Percentiles rank a stretch among this genome's conserved stretches.
These are phyloP conservation scores for Mythimna impura DNA, from an alignment of 2,888 invertebrate species.

Conservation along the genomic window DNA sequence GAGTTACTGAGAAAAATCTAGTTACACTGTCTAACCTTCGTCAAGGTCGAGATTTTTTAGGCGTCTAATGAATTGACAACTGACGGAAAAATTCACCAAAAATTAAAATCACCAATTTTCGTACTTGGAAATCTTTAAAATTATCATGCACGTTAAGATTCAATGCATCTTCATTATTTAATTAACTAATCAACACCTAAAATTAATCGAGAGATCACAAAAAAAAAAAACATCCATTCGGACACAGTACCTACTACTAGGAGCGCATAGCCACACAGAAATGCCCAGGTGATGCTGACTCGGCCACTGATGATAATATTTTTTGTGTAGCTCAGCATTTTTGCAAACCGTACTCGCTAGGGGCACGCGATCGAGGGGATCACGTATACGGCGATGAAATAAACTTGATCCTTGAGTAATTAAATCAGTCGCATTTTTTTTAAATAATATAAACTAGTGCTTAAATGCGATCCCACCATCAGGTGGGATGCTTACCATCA, in stretches of 20 bases:
- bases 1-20: constrained; percentile 14
- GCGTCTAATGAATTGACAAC: not conserved
- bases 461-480: no score
- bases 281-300: constrained; percentile 57
- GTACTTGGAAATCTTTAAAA: not conserved
- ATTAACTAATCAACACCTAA: not conserved
- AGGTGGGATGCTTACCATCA: no score
- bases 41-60: constrained; percentile 20
- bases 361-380: constrained; percentile 70
- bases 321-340: constrained; percentile 72
- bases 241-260: constrained; percentile 43
- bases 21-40: constrained; percentile 13
- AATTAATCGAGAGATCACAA: not conserved
- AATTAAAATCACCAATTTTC: not conserved
- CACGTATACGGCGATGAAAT: constrained; percentile 57
- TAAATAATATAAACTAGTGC: not conserved
- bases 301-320: constrained; percentile 66
- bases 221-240: constrained; percentile 17
- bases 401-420: constrained; percentile 70
- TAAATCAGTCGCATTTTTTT: constrained; percentile 36
- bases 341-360: constrained; percentile 73
- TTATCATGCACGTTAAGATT: not conserved
- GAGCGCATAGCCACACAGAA: constrained; percentile 40
- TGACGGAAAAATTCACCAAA: not conserved
- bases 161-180: not conserved